These are phyloP conservation scores for Scartelaos histophorus DNA, from an alignment of 2,113 vertebrate genomes.

Conservation along the genomic window DNA sequence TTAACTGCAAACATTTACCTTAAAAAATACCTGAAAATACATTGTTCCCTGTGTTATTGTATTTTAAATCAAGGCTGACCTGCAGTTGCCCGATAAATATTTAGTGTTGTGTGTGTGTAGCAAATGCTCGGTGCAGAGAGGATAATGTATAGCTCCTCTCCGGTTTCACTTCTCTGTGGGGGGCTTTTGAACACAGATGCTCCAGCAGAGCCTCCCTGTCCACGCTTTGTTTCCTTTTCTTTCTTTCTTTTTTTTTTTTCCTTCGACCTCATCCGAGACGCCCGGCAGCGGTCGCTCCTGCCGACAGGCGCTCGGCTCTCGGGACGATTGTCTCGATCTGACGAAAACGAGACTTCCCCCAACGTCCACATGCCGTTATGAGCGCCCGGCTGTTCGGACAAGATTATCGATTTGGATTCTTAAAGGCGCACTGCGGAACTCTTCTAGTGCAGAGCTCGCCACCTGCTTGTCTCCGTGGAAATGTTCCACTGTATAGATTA, in stretches of 20 bases:
- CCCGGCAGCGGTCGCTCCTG: constrained; percentile 20
- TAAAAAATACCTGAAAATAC: neutral
- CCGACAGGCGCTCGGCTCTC: constrained; percentile 25
- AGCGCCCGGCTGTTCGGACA: neutral
- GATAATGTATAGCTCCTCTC: constrained; percentile 10
- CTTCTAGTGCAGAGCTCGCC: no score
- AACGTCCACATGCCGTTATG: neutral
- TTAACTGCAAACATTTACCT: no score
- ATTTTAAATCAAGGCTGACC: neutral
- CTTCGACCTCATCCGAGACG: constrained; percentile 38
- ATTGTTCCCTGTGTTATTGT: neutral
- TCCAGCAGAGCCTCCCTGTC: constrained; percentile 41
- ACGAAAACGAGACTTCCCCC: constrained; percentile 24
- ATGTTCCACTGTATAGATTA: no score
- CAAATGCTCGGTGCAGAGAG: neutral
- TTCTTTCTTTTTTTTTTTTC: neutral
- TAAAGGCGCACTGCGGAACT: no score
- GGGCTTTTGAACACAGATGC: constrained; percentile 26
- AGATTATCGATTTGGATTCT: no score
- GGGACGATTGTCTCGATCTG: constrained; percentile 17
- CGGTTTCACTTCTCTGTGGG: constrained; percentile 28
- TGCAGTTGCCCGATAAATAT: neutral
- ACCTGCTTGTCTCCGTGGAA: no score
- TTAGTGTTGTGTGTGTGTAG: neutral
- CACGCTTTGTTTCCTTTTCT: neutral